Evolutionary conservation across 2,797 vertebrate species (phyloP).

Genomic region (Hemitrygon akajei): DNA sequence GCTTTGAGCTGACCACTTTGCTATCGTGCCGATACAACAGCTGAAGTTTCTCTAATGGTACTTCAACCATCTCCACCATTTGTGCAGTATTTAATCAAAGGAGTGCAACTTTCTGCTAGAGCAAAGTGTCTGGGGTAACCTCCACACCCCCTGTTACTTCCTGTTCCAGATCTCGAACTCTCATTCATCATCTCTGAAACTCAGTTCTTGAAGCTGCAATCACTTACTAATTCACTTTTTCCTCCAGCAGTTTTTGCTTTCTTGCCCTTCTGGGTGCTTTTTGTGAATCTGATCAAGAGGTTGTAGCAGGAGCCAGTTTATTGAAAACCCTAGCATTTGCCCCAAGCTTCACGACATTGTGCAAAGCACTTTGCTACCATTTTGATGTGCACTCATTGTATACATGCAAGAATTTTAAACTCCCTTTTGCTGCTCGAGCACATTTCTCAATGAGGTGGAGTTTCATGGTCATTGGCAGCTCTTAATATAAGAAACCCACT

Average conservation of each 20-base stretch:
- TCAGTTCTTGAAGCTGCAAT: too few species aligned
- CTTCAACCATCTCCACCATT: too few species aligned
- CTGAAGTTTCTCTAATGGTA: too few species aligned
- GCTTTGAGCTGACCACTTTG: too few species aligned
- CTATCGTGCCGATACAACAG: too few species aligned
- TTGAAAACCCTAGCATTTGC: neutral
- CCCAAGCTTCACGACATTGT: neutral
- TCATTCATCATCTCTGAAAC: too few species aligned
- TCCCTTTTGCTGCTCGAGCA: neutral
- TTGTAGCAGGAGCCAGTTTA: neutral
- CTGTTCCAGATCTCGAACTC: too few species aligned
- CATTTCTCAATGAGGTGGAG: neutral
- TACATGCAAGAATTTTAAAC: neutral
- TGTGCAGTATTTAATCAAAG: too few species aligned
- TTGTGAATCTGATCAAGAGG: neutral
- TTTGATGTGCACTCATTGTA: neutral
- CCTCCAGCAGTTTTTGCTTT: neutral
- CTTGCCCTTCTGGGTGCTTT: neutral
- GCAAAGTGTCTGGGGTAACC: too few species aligned
- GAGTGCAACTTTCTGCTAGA: too few species aligned
- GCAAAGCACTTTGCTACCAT: conserved; percentile 23
- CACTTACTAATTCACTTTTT: neutral
- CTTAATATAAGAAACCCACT: neutral
- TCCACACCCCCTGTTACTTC: too few species aligned
- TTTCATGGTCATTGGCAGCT: neutral